Evolutionary conservation across 2,888 invertebrate genomes (phyloP).

Genomic region (Pachycephus smyrnensis): DNA sequence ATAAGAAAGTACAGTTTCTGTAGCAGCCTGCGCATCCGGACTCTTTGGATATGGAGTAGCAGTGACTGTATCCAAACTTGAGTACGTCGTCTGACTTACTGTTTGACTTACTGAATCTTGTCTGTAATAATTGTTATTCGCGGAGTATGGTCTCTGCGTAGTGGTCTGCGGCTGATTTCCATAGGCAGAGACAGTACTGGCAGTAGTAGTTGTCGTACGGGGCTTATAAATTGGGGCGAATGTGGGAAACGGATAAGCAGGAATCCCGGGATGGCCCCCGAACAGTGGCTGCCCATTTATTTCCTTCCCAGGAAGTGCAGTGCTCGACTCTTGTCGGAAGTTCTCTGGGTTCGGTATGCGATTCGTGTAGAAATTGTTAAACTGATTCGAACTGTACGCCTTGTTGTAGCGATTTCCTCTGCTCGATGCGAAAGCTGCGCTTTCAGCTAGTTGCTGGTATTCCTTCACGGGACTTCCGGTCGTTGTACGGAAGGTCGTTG

Average conservation of each 20-base stretch:
- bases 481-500: slow-evolving; percentile 62
- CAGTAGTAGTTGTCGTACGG: slow-evolving; percentile 33
- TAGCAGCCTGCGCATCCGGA: slow-evolving; percentile 25
- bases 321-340: slow-evolving; percentile 14
- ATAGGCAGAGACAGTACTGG: not conserved
- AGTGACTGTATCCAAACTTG: slow-evolving; percentile 35
- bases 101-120: slow-evolving; percentile 28
- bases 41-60: slow-evolving; percentile 35
- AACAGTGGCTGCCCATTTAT: slow-evolving; percentile 61
- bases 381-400: slow-evolving; percentile 50
- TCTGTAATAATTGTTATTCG: slow-evolving; percentile 39
- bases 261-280: slow-evolving; percentile 42
- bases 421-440: slow-evolving; percentile 78
- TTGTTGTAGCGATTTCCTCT: slow-evolving; percentile 56
- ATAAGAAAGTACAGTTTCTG: slow-evolving; percentile 18
- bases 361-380: slow-evolving; percentile 42
- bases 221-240: slow-evolving; percentile 55
- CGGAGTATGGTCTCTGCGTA: slow-evolving; percentile 30
- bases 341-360: slow-evolving; percentile 30
- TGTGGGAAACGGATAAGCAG: slow-evolving; percentile 54
- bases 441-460: slow-evolving; percentile 81
- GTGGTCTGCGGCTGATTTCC: slow-evolving; percentile 29
- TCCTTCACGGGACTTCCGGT: slow-evolving; percentile 71
- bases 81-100: slow-evolving; percentile 32
- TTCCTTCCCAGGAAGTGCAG: slow-evolving; percentile 53